Percentiles rank a stretch among this genome's conserved stretches.
phyloP scores from a whole-genome alignment of 2,113 vertebrate species.

The Aphyosemion australe region DNA sequence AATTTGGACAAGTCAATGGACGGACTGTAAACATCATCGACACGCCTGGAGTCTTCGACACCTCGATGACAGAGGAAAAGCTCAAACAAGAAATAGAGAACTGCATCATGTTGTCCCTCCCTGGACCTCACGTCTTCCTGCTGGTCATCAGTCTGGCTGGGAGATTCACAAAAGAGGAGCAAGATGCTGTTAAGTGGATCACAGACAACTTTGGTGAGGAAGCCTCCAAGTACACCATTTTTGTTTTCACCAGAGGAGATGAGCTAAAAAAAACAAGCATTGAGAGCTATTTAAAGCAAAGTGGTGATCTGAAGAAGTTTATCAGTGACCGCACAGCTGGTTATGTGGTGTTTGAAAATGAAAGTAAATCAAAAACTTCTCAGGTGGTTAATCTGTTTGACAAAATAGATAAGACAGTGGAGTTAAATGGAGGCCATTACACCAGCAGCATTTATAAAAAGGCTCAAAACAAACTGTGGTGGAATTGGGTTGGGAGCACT shows the following conservation, averaged over 20 bases:
- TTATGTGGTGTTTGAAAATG: conserved; percentile 54
- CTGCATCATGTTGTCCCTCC: conserved; percentile 53
- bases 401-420: conserved; percentile 39
- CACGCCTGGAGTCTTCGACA: conserved; percentile 71
- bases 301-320: conserved; percentile 1
- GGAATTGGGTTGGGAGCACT: neutral
- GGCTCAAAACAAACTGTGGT: conserved; percentile 16
- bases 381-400: conserved; percentile 53
- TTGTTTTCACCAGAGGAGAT: conserved; percentile 49
- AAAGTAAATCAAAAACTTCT: conserved; percentile 23
- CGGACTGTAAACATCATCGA: conserved; percentile 57
- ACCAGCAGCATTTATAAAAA: conserved; percentile 32
- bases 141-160: conserved; percentile 47
- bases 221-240: conserved; percentile 33
- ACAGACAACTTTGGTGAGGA: conserved; percentile 51
- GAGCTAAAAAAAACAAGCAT: conserved; percentile 4
- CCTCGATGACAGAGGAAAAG: neutral
- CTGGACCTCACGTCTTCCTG: conserved; percentile 66
- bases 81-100: conserved; percentile 42
- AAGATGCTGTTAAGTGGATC: conserved; percentile 35
- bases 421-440: conserved; percentile 29
- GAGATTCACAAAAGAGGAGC: conserved; percentile 50
- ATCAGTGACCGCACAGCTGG: neutral
- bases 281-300: neutral
- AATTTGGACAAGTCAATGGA: neutral